Base-by-base conservation (phyloP, 1,140 invertebrate species). In the Mamestra configurata region DNA sequence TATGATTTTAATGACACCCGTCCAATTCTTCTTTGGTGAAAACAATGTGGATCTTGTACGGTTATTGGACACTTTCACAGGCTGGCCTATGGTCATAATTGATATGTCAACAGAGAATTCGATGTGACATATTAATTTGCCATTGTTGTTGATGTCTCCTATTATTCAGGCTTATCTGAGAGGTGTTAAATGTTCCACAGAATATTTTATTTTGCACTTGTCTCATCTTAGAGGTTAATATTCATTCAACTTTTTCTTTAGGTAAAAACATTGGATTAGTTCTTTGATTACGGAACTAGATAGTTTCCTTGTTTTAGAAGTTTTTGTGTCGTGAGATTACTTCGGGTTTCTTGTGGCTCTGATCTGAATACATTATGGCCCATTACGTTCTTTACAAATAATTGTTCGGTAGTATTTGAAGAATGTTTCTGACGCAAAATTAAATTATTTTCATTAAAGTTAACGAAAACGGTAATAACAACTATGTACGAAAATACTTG, bases 1-100 rank as follows among this genome's bases (percentile, higher is more conserved):
- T 94, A 94, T 94, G 92, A 94, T 91, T 94, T 94, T 94, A 95
- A 95, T 94, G 91, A 92, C 89, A 93, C 89, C 82, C 84, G 90
- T 89, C 88, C 90, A 87, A 94, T 92, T 92, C 88, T 82, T 89
- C 89, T 94, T 86, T 84, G 91, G 93, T 92, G 92, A 94, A 94
- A 94, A 94, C 89, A 92, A 93, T 94, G 88, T 91, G 83, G 86
- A 88, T 88, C 87, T 89, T 82, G 80, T 71, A 81, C 73, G 78
- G 75, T 77, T 82, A 83, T 79, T 83, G 86, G 83, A 88, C 88
- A 92, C 92, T 94, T 92, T 92, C 90, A 88, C 89, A 81, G 83
- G 81, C 53, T 77, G 49, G 31, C 51, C 66, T 76, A 76, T 80
- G 40, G 43, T 77, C 15, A 66, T 76, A 76, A 84, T 87, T 81